phyloP scores from a whole-genome alignment of 2,113 vertebrate genomes.

The Macrotis lagotis region DNA sequence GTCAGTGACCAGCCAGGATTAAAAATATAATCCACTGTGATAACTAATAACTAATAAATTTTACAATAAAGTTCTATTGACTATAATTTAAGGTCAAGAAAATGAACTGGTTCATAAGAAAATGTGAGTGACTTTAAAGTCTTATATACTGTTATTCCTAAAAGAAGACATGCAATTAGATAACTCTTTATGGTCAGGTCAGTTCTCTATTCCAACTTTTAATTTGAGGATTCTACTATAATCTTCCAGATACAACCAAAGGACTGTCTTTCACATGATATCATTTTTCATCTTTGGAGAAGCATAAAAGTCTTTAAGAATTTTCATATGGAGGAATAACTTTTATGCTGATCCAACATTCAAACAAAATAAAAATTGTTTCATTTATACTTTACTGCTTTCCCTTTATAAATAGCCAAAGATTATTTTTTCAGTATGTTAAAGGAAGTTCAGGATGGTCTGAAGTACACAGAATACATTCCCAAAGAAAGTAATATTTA shows the following conservation, averaged over 20 bases:
- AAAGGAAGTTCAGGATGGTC: neutral
- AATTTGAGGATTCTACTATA: neutral
- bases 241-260: neutral
- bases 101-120: neutral
- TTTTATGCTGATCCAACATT: neutral
- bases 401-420: neutral
- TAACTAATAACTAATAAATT: neutral
- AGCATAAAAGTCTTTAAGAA: neutral
- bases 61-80: neutral
- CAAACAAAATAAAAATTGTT: too few relatives aligned
- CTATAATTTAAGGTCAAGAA: neutral
- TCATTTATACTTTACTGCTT: neutral
- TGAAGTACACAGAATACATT: neutral
- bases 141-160: neutral
- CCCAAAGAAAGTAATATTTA: neutral
- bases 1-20: neutral
- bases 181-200: neutral
- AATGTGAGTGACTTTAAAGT: neutral
- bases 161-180: neutral
- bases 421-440: neutral
- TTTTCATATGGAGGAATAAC: neutral
- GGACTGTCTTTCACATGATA: neutral
- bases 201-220: neutral
- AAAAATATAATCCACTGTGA: neutral
- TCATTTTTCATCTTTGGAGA: neutral